These are phyloP conservation scores for Anthopleura sola DNA, from an alignment of 64 coral and sea anemone genomes.

Conservation along the genomic window DNA sequence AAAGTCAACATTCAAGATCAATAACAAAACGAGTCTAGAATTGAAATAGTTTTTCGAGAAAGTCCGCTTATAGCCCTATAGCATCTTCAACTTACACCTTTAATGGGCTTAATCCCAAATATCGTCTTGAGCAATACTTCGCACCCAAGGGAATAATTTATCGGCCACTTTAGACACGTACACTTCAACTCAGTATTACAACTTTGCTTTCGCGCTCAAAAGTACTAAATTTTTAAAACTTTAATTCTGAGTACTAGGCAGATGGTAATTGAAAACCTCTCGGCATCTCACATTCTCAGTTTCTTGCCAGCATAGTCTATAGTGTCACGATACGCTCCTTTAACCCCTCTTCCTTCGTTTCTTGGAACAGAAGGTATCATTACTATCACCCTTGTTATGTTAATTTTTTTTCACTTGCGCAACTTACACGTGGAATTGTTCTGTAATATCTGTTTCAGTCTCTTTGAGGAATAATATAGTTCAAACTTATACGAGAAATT, in stretches of 20 bases:
- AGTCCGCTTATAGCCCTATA: too few species aligned
- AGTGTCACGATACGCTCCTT: not conserved
- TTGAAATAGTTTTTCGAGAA: not conserved
- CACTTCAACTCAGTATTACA: not conserved
- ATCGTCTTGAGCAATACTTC: not conserved
- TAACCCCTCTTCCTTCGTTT: not conserved
- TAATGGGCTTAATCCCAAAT: not conserved
- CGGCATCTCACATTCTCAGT: not conserved
- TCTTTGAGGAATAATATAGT: not conserved
- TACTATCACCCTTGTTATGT: not conserved
- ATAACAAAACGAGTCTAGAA: not conserved
- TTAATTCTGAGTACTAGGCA: not conserved
- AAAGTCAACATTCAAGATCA: not conserved
- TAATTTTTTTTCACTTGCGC: slow-evolving; percentile 13
- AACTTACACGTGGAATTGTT: slow-evolving; percentile 21
- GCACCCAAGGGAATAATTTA: slow-evolving; percentile 11
- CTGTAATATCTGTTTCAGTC: not conserved
- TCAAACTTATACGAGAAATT: not conserved
- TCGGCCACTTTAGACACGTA: not conserved
- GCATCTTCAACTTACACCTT: not conserved
- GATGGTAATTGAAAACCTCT: not conserved
- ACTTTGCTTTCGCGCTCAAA: not conserved
- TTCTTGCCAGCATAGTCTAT: not conserved
- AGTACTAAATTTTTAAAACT: not conserved
- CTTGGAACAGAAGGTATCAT: not conserved